Base-by-base conservation (phyloP, 2,888 invertebrate species). In the Zygothrica quintamaculata region DNA sequence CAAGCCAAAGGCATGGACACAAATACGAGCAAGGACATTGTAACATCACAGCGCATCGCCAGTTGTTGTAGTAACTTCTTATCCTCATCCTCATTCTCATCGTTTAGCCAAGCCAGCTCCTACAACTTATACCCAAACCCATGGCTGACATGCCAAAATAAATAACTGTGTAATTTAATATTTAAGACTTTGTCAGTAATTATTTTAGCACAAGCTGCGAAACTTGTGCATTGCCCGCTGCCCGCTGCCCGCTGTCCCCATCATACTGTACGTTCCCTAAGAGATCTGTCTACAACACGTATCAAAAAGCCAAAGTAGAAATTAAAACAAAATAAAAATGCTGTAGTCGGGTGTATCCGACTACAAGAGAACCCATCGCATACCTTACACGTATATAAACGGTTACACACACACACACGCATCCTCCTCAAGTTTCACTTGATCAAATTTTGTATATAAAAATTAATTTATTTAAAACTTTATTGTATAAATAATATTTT, bases 151-250 rank as follows among this genome's bases (percentile, higher is more conserved):
- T 50, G 67, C 50, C 68, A 80, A 86, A 75, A 75, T 73, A 86
- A 82, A 84, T 80, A 84, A 86, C 73, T 80, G 77, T 84, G 86
- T 86, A 86, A 84, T 86, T 84, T 80, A 86, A 84, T 84, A 84
- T 86, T 80, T 77, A 80, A 69, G 87, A 67, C 86, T 77, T 77
- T 80, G 86, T 70, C 73, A 73, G 77, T 84, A 84, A 84, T 84
- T 84, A 86, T 80, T 84, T 75, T 73, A 62, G 64, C 68, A 68
- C 65, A 75, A 70, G 61, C 70, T 58, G 48, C 51, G 51, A 50
- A 78, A 74, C 74, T 80, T 70, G 44, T 40, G 44, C 67, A 2
- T 34, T 58, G 42, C 47, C 34, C 62, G 43, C 46, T 56, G 50
- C 50, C 75, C n/a, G n/a, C n/a, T n/a, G n/a, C n/a, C n/a, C n/a